These are phyloP conservation scores for Pogonognathellus flavescens DNA, from an alignment of 1,140 invertebrate species.

Conservation along the genomic window DNA sequence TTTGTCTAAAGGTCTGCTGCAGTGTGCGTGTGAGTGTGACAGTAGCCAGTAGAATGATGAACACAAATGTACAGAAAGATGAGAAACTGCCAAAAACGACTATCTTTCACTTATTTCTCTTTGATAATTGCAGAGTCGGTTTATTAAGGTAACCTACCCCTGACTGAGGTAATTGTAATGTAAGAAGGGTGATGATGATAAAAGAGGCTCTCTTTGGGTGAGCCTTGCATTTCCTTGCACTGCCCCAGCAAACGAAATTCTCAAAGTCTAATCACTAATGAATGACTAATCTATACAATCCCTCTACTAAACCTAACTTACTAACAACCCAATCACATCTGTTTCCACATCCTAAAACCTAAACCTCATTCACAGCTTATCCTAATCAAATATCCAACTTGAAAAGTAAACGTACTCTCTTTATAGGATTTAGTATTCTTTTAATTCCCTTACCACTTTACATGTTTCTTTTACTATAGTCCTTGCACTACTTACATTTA, in stretches of 20 bases:
- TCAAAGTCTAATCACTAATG: background rate
- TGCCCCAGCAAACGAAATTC: background rate
- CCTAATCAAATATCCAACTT: no score
- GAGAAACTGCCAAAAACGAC: constrained; percentile 14
- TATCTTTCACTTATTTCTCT: constrained; percentile 38
- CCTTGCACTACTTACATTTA: no score
- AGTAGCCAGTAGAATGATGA: constrained; percentile 20
- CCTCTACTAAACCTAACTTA: no score
- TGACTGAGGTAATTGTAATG: constrained; percentile 28
- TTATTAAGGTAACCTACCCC: constrained; percentile 12
- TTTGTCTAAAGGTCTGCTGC: background rate
- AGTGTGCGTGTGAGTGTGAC: constrained; percentile 7
- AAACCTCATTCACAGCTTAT: no score
- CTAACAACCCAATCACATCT: no score
- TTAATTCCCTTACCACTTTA: no score
- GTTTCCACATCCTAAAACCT: no score
- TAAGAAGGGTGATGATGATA: constrained; percentile 38
- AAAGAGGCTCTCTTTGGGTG: constrained; percentile 24
- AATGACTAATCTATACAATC: no score
- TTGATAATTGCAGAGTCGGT: constrained; percentile 30
- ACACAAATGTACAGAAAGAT: background rate
- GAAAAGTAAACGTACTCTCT: background rate
- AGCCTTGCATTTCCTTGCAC: background rate
- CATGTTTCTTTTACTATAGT: no score
- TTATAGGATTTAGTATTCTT: background rate